Conservation (phyloP, 2,113 vertebrate species). For the Oncorhynchus masou region DNA sequence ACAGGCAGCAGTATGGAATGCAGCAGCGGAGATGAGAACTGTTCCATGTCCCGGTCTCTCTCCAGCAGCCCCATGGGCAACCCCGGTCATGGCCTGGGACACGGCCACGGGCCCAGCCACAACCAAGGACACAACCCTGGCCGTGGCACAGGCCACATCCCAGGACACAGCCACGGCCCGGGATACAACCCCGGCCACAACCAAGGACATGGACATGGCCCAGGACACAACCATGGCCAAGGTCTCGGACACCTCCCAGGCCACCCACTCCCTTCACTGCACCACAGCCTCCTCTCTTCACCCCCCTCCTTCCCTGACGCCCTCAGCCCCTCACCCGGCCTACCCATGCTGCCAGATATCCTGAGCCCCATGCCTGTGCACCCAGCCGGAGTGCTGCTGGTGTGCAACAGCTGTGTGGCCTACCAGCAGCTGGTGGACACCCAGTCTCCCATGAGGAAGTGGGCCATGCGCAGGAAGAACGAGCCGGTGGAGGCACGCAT, state of each 20-base stretch:
- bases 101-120: neutral
- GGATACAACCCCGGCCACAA: constrained; percentile 1
- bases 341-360: constrained; percentile 74
- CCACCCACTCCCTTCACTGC: constrained; percentile 62
- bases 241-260: constrained; percentile 59
- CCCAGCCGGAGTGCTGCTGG: constrained; percentile 89
- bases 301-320: constrained; percentile 64
- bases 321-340: constrained; percentile 62
- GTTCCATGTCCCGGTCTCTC: constrained; percentile 66
- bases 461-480: constrained; percentile 89
- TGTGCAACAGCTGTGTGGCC: constrained; percentile 92
- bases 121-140: constrained; percentile 27
- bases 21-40: constrained; percentile 68
- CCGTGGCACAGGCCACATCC: constrained; percentile 18
- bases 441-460: constrained; percentile 83
- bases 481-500: constrained; percentile 86
- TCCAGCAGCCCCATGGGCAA: constrained; percentile 63
- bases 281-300: constrained; percentile 39
- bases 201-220: constrained; percentile 12
- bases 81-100: constrained; percentile 13
- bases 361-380: constrained; percentile 81
- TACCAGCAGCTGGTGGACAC: constrained; percentile 88
- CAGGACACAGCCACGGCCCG: constrained; percentile 2
- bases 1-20: constrained; percentile 72
- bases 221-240: constrained; percentile 10